Evolutionary conservation across 2,113 vertebrate genomes (phyloP).

Genomic region (Elaphurus davidianus): DNA sequence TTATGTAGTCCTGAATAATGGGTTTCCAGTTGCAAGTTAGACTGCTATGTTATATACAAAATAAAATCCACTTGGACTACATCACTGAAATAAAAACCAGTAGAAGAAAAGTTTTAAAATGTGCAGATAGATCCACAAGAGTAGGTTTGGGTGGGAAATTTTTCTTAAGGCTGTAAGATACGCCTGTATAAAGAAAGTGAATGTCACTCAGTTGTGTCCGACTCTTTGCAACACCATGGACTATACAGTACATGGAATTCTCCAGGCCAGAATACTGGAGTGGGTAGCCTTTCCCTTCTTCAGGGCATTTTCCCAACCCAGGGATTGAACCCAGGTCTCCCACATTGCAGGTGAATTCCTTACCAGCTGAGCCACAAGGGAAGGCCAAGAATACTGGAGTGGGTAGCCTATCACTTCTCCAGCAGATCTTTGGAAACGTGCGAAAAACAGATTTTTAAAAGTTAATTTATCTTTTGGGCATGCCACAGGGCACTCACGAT

Average conservation of each 20-base stretch:
- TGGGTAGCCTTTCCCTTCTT: not conserved
- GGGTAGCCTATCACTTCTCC: not conserved
- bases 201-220: not conserved
- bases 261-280: not conserved
- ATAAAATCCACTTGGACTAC: not conserved
- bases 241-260: not conserved
- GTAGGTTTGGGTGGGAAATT: not conserved
- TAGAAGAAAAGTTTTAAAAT: not conserved
- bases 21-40: not conserved
- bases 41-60: not conserved
- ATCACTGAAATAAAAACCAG: not conserved
- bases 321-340: not conserved
- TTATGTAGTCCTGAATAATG: not conserved
- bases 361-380: not conserved
- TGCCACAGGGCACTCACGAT: not conserved
- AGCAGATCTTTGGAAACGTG: not conserved
- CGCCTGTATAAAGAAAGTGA: not conserved
- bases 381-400: not conserved
- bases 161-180: not conserved
- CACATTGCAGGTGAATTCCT: not conserved
- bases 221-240: not conserved
- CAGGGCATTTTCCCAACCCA: not conserved
- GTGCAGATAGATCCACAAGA: not conserved
- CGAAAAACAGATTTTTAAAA: not conserved
- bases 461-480: not conserved